Conservation (phyloP, 2,888 invertebrate genomes). For the Apamea anceps region DNA sequence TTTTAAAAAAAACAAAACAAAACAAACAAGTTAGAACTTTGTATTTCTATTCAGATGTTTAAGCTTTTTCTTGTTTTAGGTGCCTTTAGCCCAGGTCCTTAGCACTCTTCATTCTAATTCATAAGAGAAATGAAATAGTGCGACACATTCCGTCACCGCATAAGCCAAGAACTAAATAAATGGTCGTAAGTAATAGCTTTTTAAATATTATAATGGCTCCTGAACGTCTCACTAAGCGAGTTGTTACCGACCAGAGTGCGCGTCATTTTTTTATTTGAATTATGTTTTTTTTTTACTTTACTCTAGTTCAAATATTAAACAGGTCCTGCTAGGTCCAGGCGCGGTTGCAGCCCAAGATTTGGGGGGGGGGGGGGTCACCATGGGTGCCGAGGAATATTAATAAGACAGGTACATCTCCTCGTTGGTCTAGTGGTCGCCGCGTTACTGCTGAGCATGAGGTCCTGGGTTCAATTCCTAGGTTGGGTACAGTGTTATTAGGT, state of each 20-base stretch:
- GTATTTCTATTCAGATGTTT: not conserved
- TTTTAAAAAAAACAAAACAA: no score
- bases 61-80: not conserved
- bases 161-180: constrained; percentile 55
- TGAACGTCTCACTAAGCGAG: constrained; percentile 40
- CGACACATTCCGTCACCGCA: constrained; percentile 40
- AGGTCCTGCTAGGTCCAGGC: no score
- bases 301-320: constrained; percentile 9
- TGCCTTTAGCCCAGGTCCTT: not conserved
- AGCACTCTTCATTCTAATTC: constrained; percentile 28
- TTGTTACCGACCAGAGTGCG: constrained; percentile 38
- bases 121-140: constrained; percentile 49
- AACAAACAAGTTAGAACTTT: not conserved
- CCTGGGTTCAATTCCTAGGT: no score
- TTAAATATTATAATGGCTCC: constrained; percentile 55
- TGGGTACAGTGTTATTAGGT: no score
- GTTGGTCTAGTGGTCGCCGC: no score
- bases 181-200: constrained; percentile 52
- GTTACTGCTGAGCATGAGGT: no score
- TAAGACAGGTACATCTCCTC: no score
- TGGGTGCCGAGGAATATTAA: no score
- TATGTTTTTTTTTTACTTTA: constrained; percentile 21
- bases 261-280: constrained; percentile 43
- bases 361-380: no score
- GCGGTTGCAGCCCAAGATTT: no score